Evolutionary conservation across 1,140 invertebrate genomes (phyloP).

Genomic region (Drosophila sturtevanti): DNA sequence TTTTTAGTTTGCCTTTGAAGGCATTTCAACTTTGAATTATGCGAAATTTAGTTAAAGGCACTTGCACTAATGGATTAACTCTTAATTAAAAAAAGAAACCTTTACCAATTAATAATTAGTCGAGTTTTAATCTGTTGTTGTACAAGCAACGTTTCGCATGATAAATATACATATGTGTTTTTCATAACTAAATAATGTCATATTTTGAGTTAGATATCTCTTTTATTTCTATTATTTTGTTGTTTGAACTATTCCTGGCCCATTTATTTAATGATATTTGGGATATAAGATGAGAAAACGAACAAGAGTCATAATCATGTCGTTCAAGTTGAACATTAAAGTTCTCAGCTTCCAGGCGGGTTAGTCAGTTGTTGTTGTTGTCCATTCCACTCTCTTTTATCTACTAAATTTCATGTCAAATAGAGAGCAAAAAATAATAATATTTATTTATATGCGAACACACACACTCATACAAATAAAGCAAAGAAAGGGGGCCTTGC

Average conservation of each 20-base stretch:
- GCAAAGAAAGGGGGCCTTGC: neutral
- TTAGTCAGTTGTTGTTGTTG: conserved; percentile 1
- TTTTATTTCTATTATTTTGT: neutral
- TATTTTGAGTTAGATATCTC: neutral
- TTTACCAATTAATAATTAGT: neutral
- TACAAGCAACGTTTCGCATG: neutral
- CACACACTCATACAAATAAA: conserved; percentile 15
- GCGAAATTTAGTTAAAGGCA: neutral
- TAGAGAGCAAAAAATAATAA: conserved; percentile 50
- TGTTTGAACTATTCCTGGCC: neutral
- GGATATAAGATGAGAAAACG: neutral
- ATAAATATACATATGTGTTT: neutral
- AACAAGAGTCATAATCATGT: neutral
- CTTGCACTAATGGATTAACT: conserved; percentile 6
- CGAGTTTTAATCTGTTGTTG: neutral
- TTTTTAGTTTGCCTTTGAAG: neutral
- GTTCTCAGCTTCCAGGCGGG: conserved; percentile 1
- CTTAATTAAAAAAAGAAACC: neutral
- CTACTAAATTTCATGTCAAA: conserved; percentile 59
- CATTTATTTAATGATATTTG: conserved; percentile 2
- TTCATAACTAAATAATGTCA: neutral
- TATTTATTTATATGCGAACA: conserved; percentile 66
- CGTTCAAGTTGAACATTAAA: conserved; percentile 3
- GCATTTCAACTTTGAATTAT: conserved; percentile 9
- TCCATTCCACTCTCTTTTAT: conserved; percentile 15